phyloP scores from a whole-genome alignment of 2,113 vertebrate genomes.

The Oncorhynchus masou region DNA sequence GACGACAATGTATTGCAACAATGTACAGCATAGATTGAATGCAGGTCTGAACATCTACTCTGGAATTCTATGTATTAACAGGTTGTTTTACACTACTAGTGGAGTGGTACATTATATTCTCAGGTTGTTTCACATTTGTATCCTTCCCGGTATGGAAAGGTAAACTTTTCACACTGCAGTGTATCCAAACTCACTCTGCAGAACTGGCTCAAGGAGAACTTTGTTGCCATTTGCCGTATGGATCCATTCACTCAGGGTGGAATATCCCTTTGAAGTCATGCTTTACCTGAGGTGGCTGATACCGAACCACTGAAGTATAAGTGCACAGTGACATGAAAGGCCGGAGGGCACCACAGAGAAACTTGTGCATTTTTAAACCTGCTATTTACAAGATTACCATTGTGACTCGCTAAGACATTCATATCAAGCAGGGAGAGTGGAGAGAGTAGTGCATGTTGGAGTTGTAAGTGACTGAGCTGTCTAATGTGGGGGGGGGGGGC shows the following conservation, averaged over 20 bases:
- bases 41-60: too few species aligned
- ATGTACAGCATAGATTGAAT: too few species aligned
- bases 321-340: slow-evolving; percentile 7
- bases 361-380: not conserved
- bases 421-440: not conserved
- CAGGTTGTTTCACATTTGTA: not conserved
- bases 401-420: not conserved
- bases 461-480: not conserved
- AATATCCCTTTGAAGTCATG: slow-evolving; percentile 31
- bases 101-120: not conserved
- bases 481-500: not conserved
- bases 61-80: too few species aligned
- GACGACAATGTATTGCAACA: too few species aligned
- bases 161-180: not conserved
- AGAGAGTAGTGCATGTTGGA: not conserved
- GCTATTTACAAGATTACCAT: slow-evolving; percentile 1
- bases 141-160: not conserved
- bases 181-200: not conserved
- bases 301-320: not conserved
- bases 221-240: slow-evolving; percentile 4
- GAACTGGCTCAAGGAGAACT: not conserved
- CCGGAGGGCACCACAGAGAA: not conserved
- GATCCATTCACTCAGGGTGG: slow-evolving; percentile 1
- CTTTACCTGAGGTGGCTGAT: slow-evolving; percentile 6
- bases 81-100: too few species aligned